phyloP scores from a whole-genome alignment of 2,888 invertebrate species.

The Cryptocephalus primarius region DNA sequence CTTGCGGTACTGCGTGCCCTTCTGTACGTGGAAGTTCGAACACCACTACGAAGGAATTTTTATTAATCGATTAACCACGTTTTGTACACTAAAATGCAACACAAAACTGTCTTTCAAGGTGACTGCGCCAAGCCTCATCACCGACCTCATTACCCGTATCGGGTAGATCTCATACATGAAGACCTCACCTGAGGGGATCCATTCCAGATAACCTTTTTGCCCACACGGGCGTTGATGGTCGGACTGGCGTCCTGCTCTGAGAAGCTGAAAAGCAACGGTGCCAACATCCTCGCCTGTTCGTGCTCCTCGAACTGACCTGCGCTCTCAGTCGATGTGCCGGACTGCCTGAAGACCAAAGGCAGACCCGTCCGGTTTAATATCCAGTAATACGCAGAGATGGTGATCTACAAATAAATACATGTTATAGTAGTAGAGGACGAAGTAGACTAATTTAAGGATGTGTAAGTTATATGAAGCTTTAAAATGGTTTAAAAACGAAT shows the following conservation, averaged over 20 bases:
- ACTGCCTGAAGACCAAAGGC: constrained; percentile 90
- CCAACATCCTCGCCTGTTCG: constrained; percentile 84
- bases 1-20: constrained; percentile 35
- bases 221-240: constrained; percentile 66
- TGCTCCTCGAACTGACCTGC: constrained; percentile 92
- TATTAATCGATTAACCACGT: too few species aligned
- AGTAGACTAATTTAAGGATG: background rate
- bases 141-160: too few species aligned
- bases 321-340: constrained; percentile 62
- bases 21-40: constrained; percentile 69
- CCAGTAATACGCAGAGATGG: constrained; percentile 84
- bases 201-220: constrained; percentile 46
- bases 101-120: too few species aligned
- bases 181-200: constrained; percentile 41
- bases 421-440: background rate
- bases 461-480: too few species aligned
- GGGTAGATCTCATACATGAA: too few species aligned
- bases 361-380: constrained; percentile 91
- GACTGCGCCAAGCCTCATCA: too few species aligned
- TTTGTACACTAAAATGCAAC: too few species aligned
- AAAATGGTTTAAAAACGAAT: too few species aligned
- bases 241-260: constrained; percentile 80
- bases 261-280: constrained; percentile 89
- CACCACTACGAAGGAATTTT: constrained; percentile 56
- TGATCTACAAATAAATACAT: constrained; percentile 42